Conservation (phyloP, 2,797 vertebrate species). For the Crenichthys baileyi region DNA sequence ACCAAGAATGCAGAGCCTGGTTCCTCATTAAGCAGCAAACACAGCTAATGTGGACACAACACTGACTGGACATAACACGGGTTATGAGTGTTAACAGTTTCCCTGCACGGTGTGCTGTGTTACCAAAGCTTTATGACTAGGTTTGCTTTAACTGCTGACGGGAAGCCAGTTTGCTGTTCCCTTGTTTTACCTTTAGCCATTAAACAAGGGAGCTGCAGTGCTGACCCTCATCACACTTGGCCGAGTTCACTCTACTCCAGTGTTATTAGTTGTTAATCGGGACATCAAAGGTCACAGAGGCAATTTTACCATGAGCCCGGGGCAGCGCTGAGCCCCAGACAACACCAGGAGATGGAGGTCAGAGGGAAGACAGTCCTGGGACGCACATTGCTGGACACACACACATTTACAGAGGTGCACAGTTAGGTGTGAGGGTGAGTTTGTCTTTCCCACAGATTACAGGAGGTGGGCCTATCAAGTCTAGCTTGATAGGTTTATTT, state of each 20-base stretch:
- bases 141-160: conserved; percentile 42
- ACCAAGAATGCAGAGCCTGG: conserved; percentile 27
- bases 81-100: conserved; percentile 72
- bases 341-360: conserved; percentile 81
- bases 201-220: conserved; percentile 44
- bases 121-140: conserved; percentile 57
- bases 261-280: conserved; percentile 78
- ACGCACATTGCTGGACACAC: conserved; percentile 73
- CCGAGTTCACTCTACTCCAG: conserved; percentile 49
- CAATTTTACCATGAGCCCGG: conserved; percentile 79
- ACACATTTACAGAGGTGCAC: conserved; percentile 65
- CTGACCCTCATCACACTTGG: conserved; percentile 49
- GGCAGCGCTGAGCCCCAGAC: conserved; percentile 75
- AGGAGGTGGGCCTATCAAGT: not conserved
- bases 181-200: conserved; percentile 30
- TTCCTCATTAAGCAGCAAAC: conserved; percentile 52
- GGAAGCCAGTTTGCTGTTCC: conserved; percentile 57
- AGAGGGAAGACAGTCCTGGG: conserved; percentile 76
- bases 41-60: conserved; percentile 51
- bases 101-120: conserved; percentile 54
- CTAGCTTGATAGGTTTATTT: too few relatives aligned
- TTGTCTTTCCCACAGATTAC: conserved; percentile 1
- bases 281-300: conserved; percentile 60
- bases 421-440: conserved; percentile 42
- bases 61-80: conserved; percentile 56